Conservation (phyloP, 2,888 invertebrate genomes). For the Steinernema scapterisci region DNA sequence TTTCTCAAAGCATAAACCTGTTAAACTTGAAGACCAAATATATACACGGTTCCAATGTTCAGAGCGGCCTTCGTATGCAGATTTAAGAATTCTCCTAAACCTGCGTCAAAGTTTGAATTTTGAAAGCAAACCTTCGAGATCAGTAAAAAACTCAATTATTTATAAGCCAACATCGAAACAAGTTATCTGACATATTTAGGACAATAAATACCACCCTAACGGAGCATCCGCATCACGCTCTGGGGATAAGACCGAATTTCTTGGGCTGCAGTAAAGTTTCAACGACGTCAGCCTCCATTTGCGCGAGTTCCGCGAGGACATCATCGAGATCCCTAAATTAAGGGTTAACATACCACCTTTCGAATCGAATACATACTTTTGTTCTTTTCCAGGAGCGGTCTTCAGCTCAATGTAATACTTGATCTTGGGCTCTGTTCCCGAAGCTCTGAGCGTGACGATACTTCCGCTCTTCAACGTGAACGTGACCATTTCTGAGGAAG, state of each 20-base stretch:
- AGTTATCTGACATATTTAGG: too few relatives aligned
- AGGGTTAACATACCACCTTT: neutral
- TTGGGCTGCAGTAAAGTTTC: constrained; percentile 57
- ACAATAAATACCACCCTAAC: too few relatives aligned
- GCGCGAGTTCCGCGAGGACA: constrained; percentile 54
- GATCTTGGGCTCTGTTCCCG: constrained; percentile 98
- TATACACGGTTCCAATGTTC: too few relatives aligned
- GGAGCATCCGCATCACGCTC: constrained; percentile 23
- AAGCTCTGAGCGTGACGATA: constrained; percentile 86
- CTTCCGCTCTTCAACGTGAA: constrained; percentile 84
- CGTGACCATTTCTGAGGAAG: constrained; percentile 85
- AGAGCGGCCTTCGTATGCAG: too few relatives aligned
- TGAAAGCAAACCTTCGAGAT: neutral
- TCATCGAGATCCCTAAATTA: constrained; percentile 53
- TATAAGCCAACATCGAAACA: too few relatives aligned
- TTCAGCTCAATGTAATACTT: constrained; percentile 92
- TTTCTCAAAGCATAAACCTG: too few relatives aligned
- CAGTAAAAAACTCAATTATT: neutral
- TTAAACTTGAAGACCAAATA: too few relatives aligned
- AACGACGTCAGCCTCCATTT: constrained; percentile 61
- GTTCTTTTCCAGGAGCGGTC: constrained; percentile 63
- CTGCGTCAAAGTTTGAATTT: too few relatives aligned
- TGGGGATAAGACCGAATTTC: constrained; percentile 59
- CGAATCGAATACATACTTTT: constrained; percentile 40
- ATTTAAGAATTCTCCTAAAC: too few relatives aligned